These are phyloP conservation scores for Tridacna gigas DNA, from an alignment of 2,888 invertebrate genomes.

Conservation along the genomic window DNA sequence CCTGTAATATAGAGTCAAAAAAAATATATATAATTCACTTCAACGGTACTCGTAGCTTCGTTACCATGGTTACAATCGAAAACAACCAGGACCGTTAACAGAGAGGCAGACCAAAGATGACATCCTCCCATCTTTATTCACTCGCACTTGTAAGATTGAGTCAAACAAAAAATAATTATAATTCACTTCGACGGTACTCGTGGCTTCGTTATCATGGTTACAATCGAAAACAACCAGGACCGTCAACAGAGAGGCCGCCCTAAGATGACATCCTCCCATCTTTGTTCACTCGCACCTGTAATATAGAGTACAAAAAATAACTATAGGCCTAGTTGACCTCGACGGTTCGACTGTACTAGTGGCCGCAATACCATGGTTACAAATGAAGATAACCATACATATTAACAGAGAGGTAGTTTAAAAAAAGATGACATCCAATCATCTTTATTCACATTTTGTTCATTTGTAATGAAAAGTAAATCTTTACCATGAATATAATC, in stretches of 20 bases:
- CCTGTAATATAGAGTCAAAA: no score
- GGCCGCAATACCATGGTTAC: background rate
- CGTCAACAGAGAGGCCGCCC: background rate
- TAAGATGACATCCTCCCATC: background rate
- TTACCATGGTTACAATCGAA: no score
- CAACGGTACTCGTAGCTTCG: no score
- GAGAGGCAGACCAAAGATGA: no score
- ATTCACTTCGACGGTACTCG: conserved; percentile 9
- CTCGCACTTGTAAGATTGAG: no score
- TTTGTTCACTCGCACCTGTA: background rate
- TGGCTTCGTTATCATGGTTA: background rate
- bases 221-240: background rate
- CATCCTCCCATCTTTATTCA: no score
- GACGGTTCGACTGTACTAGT: background rate
- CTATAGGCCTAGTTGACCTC: background rate
- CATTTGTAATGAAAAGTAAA: no score
- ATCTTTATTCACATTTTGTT: background rate
- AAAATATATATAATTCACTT: no score
- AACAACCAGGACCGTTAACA: no score
- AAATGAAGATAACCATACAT: background rate
- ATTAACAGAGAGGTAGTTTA: background rate
- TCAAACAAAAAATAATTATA: no score
- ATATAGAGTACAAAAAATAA: no score
- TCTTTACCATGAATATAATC: no score
- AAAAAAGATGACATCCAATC: background rate